Evolutionary conservation across 2,113 vertebrate species (phyloP).

Genomic region (Leptocoma aspasia): DNA sequence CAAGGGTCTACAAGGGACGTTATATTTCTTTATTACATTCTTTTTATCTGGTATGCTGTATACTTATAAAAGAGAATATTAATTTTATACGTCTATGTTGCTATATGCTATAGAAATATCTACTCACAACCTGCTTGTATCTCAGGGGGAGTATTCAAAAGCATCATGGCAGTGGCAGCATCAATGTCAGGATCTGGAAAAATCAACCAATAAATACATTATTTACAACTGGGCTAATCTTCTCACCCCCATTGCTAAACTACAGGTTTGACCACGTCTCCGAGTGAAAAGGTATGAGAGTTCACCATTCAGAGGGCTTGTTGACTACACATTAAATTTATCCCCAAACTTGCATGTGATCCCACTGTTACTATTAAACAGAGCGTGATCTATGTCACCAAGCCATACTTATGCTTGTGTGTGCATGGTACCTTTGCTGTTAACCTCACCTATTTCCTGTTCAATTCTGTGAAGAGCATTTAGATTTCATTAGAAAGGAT

Average conservation of each 20-base stretch:
- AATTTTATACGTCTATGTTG: slow-evolving; percentile 72
- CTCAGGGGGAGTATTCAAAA: slow-evolving; percentile 86
- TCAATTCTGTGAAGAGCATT: neutral
- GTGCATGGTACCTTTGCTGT: neutral
- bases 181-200: slow-evolving; percentile 88
- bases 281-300: slow-evolving; percentile 6
- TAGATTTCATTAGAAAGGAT: neutral
- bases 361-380: neutral
- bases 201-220: slow-evolving; percentile 84
- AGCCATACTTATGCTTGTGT: neutral
- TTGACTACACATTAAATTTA: neutral
- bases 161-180: slow-evolving; percentile 85
- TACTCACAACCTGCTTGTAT: slow-evolving; percentile 87
- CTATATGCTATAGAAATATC: slow-evolving; percentile 80
- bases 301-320: neutral
- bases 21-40: slow-evolving; percentile 49
- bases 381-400: neutral
- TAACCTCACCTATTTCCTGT: neutral
- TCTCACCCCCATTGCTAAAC: slow-evolving; percentile 42
- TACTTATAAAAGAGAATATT: slow-evolving; percentile 65
- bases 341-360: neutral
- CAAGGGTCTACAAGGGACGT: slow-evolving; percentile 21
- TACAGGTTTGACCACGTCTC: slow-evolving; percentile 44
- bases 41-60: slow-evolving; percentile 33
- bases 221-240: slow-evolving; percentile 73